phyloP scores from a whole-genome alignment of 1,140 invertebrate genomes.

The Calephelis virginiensis region DNA sequence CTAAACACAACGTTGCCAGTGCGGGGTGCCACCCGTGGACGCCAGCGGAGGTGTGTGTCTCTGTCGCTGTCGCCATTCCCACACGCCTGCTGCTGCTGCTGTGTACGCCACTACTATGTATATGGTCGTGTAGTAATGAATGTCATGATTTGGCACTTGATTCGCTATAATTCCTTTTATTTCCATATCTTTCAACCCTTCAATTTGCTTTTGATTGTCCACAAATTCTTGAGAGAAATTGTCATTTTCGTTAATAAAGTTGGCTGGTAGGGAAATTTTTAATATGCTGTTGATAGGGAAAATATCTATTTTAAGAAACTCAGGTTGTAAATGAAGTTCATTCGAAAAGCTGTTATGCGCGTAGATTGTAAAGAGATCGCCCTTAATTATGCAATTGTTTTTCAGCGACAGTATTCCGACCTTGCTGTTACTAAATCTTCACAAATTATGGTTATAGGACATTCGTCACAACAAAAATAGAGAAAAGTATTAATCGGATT shows the following conservation, averaged over 20 bases:
- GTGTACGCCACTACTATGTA: constrained; percentile 8
- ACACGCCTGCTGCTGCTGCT: not conserved
- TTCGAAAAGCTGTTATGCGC: not conserved
- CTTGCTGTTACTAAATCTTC: constrained; percentile 18
- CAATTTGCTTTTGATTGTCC: not conserved
- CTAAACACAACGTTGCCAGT: not conserved
- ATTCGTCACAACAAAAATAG: not conserved
- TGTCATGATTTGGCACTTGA: constrained; percentile 16
- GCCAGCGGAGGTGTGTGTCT: not conserved
- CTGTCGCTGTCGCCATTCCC: not conserved
- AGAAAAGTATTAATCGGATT: not conserved
- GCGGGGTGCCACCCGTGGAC: not conserved
- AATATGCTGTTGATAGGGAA: constrained; percentile 10
- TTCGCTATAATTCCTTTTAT: not conserved
- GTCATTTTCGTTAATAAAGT: not conserved
- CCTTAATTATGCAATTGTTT: constrained; percentile 20
- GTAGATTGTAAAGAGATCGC: constrained; percentile 13
- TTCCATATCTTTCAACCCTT: not conserved
- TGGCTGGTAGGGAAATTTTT: not conserved
- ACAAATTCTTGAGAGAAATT: not conserved
- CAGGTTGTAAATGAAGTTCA: not conserved
- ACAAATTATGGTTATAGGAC: constrained; percentile 5
- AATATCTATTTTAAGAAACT: not conserved
- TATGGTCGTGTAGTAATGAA: constrained; percentile 19
- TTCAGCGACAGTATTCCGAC: constrained; percentile 16